phyloP scores from a whole-genome alignment of 2,113 vertebrate genomes.

The Balaenoptera acutorostrata region DNA sequence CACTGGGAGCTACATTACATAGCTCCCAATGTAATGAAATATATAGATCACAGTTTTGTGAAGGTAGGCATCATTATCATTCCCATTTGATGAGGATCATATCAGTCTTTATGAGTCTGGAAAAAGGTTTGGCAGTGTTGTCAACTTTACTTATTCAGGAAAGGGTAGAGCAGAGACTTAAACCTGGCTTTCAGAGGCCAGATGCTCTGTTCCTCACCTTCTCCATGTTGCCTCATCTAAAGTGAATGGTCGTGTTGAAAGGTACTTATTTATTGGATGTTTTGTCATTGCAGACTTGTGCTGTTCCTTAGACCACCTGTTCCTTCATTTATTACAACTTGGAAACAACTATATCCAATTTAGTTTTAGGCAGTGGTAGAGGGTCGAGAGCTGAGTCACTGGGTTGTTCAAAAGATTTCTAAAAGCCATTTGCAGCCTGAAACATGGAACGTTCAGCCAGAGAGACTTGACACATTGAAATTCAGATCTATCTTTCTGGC shows the following conservation, averaged over 20 bases:
- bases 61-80: background rate
- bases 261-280: background rate
- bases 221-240: background rate
- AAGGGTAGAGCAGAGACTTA: background rate
- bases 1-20: background rate
- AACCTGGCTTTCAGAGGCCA: background rate
- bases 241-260: background rate
- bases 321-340: constrained; percentile 24
- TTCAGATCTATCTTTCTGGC: constrained; percentile 63
- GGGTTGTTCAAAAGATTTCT: constrained; percentile 74
- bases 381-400: constrained; percentile 31
- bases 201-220: background rate
- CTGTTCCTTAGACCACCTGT: background rate
- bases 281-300: background rate
- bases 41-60: background rate
- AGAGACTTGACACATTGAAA: constrained; percentile 65
- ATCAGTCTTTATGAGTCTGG: background rate
- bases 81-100: background rate
- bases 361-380: background rate
- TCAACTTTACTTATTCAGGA: background rate
- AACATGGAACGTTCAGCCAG: constrained; percentile 59
- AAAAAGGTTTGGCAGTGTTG: background rate
- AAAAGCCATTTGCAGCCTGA: constrained; percentile 71
- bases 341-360: constrained; percentile 20
- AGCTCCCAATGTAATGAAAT: background rate